Base-by-base conservation (phyloP, 1,140 invertebrate genomes). In the Drosophila willistoni region DNA sequence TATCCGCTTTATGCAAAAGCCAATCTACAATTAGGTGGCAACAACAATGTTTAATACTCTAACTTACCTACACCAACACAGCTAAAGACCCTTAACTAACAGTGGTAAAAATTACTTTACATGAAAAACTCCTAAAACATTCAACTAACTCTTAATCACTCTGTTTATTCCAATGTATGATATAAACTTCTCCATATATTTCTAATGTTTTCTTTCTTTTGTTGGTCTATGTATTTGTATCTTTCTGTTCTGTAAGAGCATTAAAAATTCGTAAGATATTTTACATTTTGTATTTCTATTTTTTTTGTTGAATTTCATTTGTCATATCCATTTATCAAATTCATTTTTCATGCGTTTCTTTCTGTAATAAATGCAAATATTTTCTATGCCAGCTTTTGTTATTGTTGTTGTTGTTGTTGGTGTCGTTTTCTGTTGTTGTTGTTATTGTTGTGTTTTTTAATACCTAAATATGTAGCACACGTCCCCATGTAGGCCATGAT, bases 11-110 rank as follows among this genome's bases (percentile, higher is more conserved):
- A 70, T 61, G 59, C 62, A 74, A 77, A 66, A 65, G 62, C 57
- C 71, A 54, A 57, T 81, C 73, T 61, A 76, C 71, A 82, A 83
- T 84, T 83, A 84, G 80, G 76, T 82, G 54, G 60, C 68, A 83
- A 69, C 72, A 76, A 36, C 36, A 39, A 39, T 47, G 6, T 29
- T 29, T 6, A 29, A 29, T 29, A 29, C 29, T 7, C 29, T 29
- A 29, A 29, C 29, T 25, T 25, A 25, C 3, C 22, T 25, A 25
- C 29, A 29, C 22, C 22, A 25, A 4, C 22, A 25, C 3, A 29
- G 29, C 29, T 29, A 7, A 6, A 29, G 29, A 29, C 5, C 29
- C 29, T 25, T 2, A 2, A 22, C 19, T 22, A 22, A 22, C 1
- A 2, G 19, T 22, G 19, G 19, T 2, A 22, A 22, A 22, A 22